phyloP scores from a whole-genome alignment of 2,888 invertebrate genomes.

The Cataglyphis rosenhaueri region DNA sequence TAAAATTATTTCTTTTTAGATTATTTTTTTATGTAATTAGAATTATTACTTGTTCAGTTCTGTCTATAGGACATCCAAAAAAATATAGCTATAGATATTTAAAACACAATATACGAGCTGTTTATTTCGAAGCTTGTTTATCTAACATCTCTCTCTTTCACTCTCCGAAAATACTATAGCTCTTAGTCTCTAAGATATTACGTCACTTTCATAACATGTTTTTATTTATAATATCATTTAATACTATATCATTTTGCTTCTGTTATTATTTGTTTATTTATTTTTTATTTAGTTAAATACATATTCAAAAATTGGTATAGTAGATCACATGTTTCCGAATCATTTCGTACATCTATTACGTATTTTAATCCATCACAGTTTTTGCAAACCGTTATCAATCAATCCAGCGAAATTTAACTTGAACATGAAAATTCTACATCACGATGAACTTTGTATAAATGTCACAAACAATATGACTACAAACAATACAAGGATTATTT shows the following conservation, averaged over 20 bases:
- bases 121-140: not conserved
- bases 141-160: not conserved
- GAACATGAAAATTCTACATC: not conserved
- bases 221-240: not conserved
- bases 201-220: not conserved
- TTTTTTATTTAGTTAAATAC: not conserved
- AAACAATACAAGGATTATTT: not conserved
- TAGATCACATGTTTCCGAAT: not conserved
- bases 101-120: not conserved
- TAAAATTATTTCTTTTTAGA: not conserved
- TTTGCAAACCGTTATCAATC: not conserved
- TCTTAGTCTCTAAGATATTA: not conserved
- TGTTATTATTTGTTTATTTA: not conserved
- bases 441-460: not conserved
- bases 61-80: too few relatives aligned
- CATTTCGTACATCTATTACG: not conserved
- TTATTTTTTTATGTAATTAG: not conserved
- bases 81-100: not conserved
- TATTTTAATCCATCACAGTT: not conserved
- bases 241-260: not conserved
- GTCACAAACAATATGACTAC: not conserved
- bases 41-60: too few relatives aligned
- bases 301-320: not conserved
- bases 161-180: not conserved
- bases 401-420: slow-evolving; percentile 5